phyloP scores from a whole-genome alignment of 2,797 vertebrate species.

The Hydrolagus colliei region DNA sequence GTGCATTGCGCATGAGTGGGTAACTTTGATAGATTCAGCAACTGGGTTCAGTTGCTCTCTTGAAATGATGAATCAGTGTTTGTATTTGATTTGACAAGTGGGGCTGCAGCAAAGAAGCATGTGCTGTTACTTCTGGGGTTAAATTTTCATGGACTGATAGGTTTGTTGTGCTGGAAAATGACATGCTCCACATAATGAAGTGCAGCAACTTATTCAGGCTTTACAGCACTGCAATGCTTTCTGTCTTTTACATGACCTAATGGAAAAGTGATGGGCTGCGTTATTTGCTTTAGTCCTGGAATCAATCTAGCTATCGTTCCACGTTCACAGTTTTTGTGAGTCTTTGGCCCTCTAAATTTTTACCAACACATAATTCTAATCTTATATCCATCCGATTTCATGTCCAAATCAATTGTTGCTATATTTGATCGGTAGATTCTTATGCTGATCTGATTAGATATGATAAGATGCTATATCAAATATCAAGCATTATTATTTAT shows the following conservation, averaged over 20 bases:
- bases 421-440: background rate
- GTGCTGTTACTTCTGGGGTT: constrained; percentile 10
- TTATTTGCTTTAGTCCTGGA: constrained; percentile 34
- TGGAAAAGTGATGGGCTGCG: constrained; percentile 38
- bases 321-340: constrained; percentile 41
- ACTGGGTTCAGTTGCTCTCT: background rate
- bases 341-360: constrained; percentile 33
- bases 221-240: constrained; percentile 16
- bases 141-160: constrained; percentile 28
- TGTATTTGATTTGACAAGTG: constrained; percentile 28
- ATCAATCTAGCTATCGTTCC: constrained; percentile 42
- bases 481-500: too few species aligned
- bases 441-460: background rate
- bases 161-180: constrained; percentile 25
- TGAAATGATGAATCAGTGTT: constrained; percentile 27
- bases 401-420: background rate
- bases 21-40: constrained; percentile 15
- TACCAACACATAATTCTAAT: too few species aligned
- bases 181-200: constrained; percentile 22
- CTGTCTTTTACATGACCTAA: constrained; percentile 38
- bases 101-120: constrained; percentile 13
- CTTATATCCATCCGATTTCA: background rate
- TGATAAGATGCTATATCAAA: too few species aligned
- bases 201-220: constrained; percentile 20
- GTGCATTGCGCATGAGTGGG: background rate